These are phyloP conservation scores for Mythimna lalbum DNA, from an alignment of 2,888 invertebrate genomes.

Conservation along the genomic window DNA sequence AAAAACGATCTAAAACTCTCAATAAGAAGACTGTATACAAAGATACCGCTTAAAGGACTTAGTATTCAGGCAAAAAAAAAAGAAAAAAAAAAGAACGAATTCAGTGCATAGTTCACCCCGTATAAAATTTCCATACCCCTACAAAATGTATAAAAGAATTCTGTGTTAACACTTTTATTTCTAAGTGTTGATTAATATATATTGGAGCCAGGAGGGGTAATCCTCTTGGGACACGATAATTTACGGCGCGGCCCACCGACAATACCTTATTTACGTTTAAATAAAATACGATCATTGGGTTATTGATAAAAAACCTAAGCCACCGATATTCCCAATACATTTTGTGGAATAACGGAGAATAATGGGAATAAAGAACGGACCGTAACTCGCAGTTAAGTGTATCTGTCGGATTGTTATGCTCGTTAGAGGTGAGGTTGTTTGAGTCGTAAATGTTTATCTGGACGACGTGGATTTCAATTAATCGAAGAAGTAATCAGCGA, in stretches of 20 bases:
- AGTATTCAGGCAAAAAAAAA: too few relatives aligned
- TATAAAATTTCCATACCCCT: conserved; percentile 44
- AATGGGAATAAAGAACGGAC: conserved; percentile 21
- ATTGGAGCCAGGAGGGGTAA: conserved; percentile 77
- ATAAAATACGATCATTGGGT: conserved; percentile 83
- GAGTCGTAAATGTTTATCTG: conserved; percentile 36
- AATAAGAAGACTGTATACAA: too few relatives aligned
- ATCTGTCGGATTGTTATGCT: conserved; percentile 26
- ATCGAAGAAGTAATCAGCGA: conserved; percentile 11
- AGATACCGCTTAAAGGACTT: too few relatives aligned
- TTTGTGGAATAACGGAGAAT: conserved; percentile 62
- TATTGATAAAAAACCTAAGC: conserved; percentile 74
- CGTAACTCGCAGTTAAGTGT: conserved; percentile 23
- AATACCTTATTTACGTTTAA: conserved; percentile 83
- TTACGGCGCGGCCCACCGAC: conserved; percentile 75
- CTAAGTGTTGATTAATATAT: conserved; percentile 84
- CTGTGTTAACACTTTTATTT: conserved; percentile 75
- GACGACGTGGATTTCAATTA: conserved; percentile 22
- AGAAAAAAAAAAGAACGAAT: conserved; percentile 1
- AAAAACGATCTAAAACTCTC: too few relatives aligned
- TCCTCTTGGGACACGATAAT: conserved; percentile 79
- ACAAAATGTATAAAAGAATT: conserved; percentile 66
- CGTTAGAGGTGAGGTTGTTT: not conserved
- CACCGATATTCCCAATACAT: conserved; percentile 58
- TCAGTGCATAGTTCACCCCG: conserved; percentile 1